phyloP scores from a whole-genome alignment of 2,113 vertebrate genomes.

The Enhydra lutris region DNA sequence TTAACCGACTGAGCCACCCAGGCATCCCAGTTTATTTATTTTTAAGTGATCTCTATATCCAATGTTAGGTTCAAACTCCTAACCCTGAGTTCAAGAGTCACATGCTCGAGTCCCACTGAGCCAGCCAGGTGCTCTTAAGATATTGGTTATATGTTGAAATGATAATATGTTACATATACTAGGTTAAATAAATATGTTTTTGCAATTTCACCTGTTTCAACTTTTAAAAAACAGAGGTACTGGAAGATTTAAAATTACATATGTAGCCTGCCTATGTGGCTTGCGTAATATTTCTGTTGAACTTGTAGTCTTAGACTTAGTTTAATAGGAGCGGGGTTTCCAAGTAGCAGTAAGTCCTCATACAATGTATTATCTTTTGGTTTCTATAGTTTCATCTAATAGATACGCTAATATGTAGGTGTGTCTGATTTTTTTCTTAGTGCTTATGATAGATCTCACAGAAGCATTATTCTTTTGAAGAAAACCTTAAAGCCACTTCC shows the following conservation, averaged over 20 bases:
- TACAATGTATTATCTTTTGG: neutral
- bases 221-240: neutral
- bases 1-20: no score
- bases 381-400: neutral
- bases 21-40: neutral
- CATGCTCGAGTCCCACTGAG: neutral
- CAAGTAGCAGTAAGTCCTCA: neutral
- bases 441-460: neutral
- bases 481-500: conserved; percentile 19
- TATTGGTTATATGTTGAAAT: neutral
- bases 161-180: neutral
- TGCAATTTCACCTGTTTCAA: neutral
- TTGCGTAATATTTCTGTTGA: neutral
- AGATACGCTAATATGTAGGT: neutral
- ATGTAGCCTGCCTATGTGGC: neutral
- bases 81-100: neutral
- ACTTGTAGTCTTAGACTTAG: neutral
- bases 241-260: neutral
- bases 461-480: conserved; percentile 23
- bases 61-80: neutral
- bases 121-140: neutral
- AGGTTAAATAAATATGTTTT: neutral
- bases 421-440: neutral
- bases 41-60: neutral
- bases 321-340: neutral